Evolutionary conservation across 1,140 invertebrate genomes (phyloP).

Genomic region (Chironomus striatipennis): DNA sequence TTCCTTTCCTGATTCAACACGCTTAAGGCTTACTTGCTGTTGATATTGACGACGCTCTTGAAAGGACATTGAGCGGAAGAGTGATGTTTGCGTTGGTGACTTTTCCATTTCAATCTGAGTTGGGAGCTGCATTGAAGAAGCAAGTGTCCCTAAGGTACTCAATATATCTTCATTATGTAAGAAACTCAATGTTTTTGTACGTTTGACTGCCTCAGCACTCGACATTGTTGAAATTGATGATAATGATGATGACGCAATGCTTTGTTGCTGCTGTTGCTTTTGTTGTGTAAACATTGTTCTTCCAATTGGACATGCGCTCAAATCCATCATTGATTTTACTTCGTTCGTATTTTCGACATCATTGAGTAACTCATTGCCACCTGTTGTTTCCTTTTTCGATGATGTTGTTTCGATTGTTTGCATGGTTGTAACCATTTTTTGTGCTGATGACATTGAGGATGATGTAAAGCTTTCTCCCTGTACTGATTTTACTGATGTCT

Average conservation of each 20-base stretch:
- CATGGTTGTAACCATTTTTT: not conserved
- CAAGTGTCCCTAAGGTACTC: not conserved
- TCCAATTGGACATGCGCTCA: slow-evolving; percentile 10
- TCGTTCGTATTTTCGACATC: not conserved
- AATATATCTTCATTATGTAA: slow-evolving; percentile 20
- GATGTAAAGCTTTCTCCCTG: not conserved
- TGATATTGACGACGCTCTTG: slow-evolving; percentile 3
- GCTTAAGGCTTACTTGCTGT: not conserved
- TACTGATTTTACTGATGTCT: slow-evolving; percentile 1
- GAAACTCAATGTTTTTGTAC: slow-evolving; percentile 12
- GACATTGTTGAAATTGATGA: not conserved
- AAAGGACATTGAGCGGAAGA: not conserved
- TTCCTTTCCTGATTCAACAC: not conserved
- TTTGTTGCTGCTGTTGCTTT: slow-evolving; percentile 14
- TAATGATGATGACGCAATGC: slow-evolving; percentile 16
- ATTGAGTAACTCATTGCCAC: not conserved
- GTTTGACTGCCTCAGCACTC: not conserved
- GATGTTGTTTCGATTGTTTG: not conserved
- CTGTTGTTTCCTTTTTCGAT: slow-evolving; percentile 8
- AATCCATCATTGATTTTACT: not conserved
- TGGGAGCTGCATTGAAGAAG: not conserved
- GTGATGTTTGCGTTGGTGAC: not conserved
- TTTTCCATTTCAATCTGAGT: too few relatives aligned
- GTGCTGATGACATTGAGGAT: not conserved
- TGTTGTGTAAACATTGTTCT: slow-evolving; percentile 10